Base-by-base conservation (phyloP, 2,888 invertebrate species). In the Amiota communis region DNA sequence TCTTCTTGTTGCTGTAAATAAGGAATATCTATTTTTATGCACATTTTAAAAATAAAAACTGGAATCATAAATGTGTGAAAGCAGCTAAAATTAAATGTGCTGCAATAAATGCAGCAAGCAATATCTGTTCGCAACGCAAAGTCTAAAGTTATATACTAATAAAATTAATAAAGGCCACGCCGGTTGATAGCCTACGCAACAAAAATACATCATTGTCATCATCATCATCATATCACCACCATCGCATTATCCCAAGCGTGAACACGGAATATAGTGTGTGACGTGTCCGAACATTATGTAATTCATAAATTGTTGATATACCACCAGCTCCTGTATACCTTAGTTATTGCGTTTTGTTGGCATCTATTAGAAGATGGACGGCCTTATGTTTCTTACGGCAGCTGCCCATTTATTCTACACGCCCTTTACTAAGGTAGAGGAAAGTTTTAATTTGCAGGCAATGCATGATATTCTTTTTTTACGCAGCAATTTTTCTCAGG, bases 341-440 rank as follows among this genome's bases (percentile, higher is more conserved):
- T 36, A 13, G 13, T n/a, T 59, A 20, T 23, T 36, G 23, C 1
- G 46, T 63, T 15, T 13, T 36, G n/a, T 63, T 63, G 47, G 11
- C 48, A 48, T 48, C 9, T 11, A 11, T n/a, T 36, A 17, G 65
- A 77, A 70, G 59, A 95, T 96, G 95, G 94, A 94, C 88, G 92
- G 94, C 86, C 91, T 95, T 88, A 90, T 95, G 83, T 92, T 94
- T 88, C 90, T 95, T 80, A 92, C 95, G 82, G 95, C 95, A 75
- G 92, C 93, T 81, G 92, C 95, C 81, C 96, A 97, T 89, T 91
- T 98, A 74, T 89, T 97, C 77, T 92, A 95, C 83, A 97, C 98
- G 87, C 99, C 99, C 71, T 98, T 95, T 89, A 98, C 98, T 6
- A 99, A 99, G 94, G 99, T 99, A 70, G 99, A 99, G 91, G 99